Evolutionary conservation across 2,113 vertebrate genomes (phyloP), one percentile per base, ranked within the genome.

Genomic region (Prinia subflava): DNA sequence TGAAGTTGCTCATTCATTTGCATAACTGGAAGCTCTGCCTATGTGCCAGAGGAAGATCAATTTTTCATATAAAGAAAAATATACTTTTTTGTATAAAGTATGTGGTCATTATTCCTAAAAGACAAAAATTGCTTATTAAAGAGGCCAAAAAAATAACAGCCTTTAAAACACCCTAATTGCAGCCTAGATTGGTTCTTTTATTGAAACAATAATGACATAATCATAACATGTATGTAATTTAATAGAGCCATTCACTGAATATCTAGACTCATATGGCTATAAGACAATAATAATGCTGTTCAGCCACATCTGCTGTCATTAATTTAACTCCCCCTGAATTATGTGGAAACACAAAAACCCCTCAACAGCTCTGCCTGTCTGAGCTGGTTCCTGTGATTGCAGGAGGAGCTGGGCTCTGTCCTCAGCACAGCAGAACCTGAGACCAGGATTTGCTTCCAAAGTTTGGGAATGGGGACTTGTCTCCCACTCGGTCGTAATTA

Each of bases 1-100:
- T 95, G 74, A 97, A 95, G 85, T 93, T 84, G 30, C 41, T 70
- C 27, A 67, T 77, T 92, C 63, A 96, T 96, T 96, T 97, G 30
- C 77, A 85, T 95, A 94, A 92, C 93, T 93, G 33, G 50, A 92
- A 86, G 31, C 70, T 94, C 71, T 74, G 53, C 31, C 6, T 31
- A 19, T 67, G 42, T 59, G 60, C 67, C 82, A 44, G 60, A 87
- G 65, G 85, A 96, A 46, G 44, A 42, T 10, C 62, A 78, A 11
- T 39, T 39, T 39, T 39, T 11, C 39, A 39, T 39, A 39, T 39
- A 39, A 39, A 39, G 39, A 39, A 39, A 39, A 39, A 39, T 39
- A 39, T 39, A 39, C 39, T 80, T 95, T 50, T 95, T 77, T 46
- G 46, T 49, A 74, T 53, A 83, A 90, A 86, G 53, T 79, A 62